Percentiles rank a stretch among this genome's conserved stretches.
These are phyloP conservation scores for Whitmania pigra DNA, from an alignment of 1,140 invertebrate genomes.

Conservation along the genomic window DNA sequence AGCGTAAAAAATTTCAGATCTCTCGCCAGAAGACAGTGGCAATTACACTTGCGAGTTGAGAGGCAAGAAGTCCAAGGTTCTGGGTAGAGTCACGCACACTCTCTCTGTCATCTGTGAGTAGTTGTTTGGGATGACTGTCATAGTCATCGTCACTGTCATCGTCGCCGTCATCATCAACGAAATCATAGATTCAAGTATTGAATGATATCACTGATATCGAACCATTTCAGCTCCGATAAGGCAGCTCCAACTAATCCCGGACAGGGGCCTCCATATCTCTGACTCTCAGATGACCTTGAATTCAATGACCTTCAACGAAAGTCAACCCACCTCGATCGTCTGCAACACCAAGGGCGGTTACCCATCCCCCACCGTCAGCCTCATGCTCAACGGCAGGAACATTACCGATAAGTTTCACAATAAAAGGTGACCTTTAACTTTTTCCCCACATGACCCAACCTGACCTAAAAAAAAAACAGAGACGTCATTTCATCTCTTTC, in stretches of 20 bases:
- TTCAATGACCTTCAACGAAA: neutral
- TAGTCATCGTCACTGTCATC: too few relatives aligned
- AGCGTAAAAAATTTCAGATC: neutral
- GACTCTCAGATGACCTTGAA: too few relatives aligned
- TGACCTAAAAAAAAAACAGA: too few relatives aligned
- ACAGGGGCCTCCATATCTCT: too few relatives aligned
- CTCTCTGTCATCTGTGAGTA: slow-evolving; percentile 3
- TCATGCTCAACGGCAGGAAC: neutral
- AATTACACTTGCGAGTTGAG: slow-evolving; percentile 8
- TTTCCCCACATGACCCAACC: too few relatives aligned
- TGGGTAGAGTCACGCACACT: slow-evolving; percentile 1
- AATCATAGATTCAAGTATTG: too few relatives aligned
- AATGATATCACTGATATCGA: too few relatives aligned
- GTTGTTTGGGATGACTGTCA: too few relatives aligned
- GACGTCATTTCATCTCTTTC: too few relatives aligned
- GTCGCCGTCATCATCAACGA: too few relatives aligned
- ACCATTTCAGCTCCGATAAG: too few relatives aligned
- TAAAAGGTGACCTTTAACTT: neutral
- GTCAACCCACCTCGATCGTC: neutral
- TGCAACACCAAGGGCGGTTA: neutral
- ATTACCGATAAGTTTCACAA: neutral
- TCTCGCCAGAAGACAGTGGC: neutral
- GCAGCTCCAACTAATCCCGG: too few relatives aligned
- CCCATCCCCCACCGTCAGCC: neutral
- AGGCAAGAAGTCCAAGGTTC: slow-evolving; percentile 8